phyloP scores from a whole-genome alignment of 2,888 invertebrate species.

The Leucozona laternaria region DNA sequence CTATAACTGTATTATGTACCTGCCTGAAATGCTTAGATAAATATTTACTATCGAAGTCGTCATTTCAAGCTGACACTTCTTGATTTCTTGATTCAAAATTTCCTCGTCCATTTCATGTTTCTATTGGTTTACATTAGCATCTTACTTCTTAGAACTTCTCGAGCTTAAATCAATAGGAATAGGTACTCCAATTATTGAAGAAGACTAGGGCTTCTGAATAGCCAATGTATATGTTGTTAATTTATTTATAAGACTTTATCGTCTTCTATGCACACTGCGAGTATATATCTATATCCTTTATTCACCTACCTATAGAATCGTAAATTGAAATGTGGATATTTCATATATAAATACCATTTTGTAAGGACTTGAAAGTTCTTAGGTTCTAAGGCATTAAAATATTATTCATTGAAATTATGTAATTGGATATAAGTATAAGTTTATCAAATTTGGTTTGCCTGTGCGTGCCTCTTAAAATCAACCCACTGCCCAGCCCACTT shows the following conservation, averaged over 20 bases:
- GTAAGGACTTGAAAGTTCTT: neutral
- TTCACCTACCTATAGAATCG: too few relatives aligned
- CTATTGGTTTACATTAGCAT: constrained; percentile 7
- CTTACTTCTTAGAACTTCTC: neutral
- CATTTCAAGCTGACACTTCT: constrained; percentile 16
- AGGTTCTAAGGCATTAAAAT: neutral
- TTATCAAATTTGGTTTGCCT: constrained; percentile 5
- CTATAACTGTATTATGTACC: neutral
- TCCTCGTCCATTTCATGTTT: neutral
- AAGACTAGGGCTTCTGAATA: neutral
- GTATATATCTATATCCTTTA: neutral
- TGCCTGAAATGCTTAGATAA: neutral
- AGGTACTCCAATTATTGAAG: neutral
- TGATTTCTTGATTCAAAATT: neutral
- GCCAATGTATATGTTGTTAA: neutral
- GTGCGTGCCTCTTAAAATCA: neutral
- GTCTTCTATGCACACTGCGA: neutral
- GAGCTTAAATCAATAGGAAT: constrained; percentile 9
- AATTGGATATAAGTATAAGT: constrained; percentile 10
- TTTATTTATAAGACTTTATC: neutral
- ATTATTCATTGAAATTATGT: constrained; percentile 4
- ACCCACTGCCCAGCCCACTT: neutral
- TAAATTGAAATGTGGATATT: neutral
- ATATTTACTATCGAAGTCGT: neutral
- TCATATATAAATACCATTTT: neutral